Base-by-base conservation (phyloP, 1,140 invertebrate species). In the Drosophila santomea region DNA sequence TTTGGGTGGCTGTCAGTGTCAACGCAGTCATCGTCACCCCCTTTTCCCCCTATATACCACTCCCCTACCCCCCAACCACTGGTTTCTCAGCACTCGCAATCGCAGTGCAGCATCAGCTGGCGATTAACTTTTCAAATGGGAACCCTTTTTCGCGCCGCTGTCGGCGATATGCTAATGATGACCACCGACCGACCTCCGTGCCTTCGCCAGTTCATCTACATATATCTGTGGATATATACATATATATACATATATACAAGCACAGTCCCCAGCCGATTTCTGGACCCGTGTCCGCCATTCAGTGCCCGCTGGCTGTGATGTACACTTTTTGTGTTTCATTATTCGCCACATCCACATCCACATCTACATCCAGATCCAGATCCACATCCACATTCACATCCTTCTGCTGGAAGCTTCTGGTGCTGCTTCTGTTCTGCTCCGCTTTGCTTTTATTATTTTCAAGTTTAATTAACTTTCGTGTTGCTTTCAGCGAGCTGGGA, bases 381-480 rank as follows among this genome's bases (percentile, higher is more conserved):
- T 28, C 39, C 51, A 39, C 45, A 25, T 23, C 43, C 45, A 25
- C 47, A 48, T 44, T 20, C 38, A 44, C 55, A 43, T 39, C 7
- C 38, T 59, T 20, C 57, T 60, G 15, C 62, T 45, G 38, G 38
- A 14, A 14, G 38, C 38, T 39, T 12, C 38, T 39, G 11, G 38
- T 39, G 35, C 61, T 52, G 32, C 62, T 69, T 39, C 62, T 69
- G 61, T 8, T 44, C 58, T 43, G 74, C 38, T 47, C 41, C 60
- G 78, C 71, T 74, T 82, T 79, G 82, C 83, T 86, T 88, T 86
- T 86, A 88, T 86, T 88, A 88, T 88, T 82, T 88, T 88, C 83
- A 88, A 86, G 83, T 86, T 86, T 86, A 86, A 86, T 86, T 86
- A 86, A 86, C 83, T 86, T 86, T 86, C 86, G 83, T 75, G 75